phyloP scores from a whole-genome alignment of 2,888 invertebrate genomes.

The Folsomia manolachei region DNA sequence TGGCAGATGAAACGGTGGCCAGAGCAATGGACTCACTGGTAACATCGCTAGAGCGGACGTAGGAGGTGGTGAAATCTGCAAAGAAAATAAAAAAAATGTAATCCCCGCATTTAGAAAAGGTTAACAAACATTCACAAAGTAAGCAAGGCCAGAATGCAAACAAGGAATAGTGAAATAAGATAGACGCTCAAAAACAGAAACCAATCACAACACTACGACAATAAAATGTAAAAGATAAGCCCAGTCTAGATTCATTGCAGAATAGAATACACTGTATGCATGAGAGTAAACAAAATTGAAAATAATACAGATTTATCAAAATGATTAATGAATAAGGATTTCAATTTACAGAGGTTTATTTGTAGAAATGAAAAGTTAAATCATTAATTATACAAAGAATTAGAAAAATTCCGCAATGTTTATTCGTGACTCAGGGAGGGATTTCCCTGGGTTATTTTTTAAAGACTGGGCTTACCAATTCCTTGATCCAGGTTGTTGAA shows the following conservation, averaged over 20 bases:
- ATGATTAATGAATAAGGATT: background rate
- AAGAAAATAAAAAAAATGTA: conserved; percentile 17
- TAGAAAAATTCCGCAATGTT: background rate
- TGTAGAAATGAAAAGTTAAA: background rate
- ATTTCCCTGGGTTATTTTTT: no score
- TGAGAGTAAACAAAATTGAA: no score
- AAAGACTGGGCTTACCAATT: conserved; percentile 23
- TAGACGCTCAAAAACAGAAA: no score
- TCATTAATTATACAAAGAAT: no score
- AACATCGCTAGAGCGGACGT: conserved; percentile 35
- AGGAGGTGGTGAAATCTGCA: conserved; percentile 36
- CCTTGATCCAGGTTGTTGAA: conserved; percentile 21
- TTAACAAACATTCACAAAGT: background rate
- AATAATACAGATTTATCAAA: no score
- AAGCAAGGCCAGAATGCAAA: background rate
- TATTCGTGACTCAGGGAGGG: background rate
- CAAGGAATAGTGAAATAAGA: no score
- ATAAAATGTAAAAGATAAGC: no score
- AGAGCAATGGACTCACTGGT: conserved; percentile 41
- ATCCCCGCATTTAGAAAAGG: background rate
- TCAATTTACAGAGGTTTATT: background rate
- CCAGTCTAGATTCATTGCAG: no score
- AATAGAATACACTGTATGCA: no score
- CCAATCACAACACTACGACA: no score
- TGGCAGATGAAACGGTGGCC: conserved; percentile 45